A percentile compares a stretch with the other conserved stretches of the same genome.
Evolutionary conservation across 2,113 vertebrate species (phyloP).

Genomic region (Callipepla californica): DNA sequence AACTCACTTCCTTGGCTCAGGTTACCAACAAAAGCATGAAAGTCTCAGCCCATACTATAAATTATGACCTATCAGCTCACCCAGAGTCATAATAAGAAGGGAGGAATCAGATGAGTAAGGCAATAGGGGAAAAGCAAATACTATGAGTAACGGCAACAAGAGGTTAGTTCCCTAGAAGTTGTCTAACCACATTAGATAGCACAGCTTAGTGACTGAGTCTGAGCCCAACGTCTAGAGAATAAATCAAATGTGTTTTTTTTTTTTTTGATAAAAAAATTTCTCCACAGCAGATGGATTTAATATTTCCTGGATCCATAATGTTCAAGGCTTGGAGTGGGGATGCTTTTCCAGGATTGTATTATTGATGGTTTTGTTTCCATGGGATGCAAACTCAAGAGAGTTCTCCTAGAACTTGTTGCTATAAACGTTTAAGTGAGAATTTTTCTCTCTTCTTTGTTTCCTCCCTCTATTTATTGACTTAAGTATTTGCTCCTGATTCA

Average conservation of each 20-base stretch:
- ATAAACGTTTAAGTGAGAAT: background rate
- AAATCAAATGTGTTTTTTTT: constrained; percentile 58
- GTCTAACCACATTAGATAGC: constrained; percentile 77
- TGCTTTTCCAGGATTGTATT: constrained; percentile 50
- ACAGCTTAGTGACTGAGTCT: constrained; percentile 49
- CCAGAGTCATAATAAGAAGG: constrained; percentile 67
- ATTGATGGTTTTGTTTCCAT: constrained; percentile 2
- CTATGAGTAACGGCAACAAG: constrained; percentile 69
- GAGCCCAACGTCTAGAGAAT: constrained; percentile 65
- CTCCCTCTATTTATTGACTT: background rate
- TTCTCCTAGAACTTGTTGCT: constrained; percentile 19
- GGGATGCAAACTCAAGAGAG: background rate
- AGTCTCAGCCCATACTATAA: constrained; percentile 58
- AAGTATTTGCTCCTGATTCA: background rate
- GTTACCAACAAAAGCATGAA: constrained; percentile 69
- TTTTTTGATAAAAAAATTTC: constrained; percentile 74
- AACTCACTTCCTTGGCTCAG: constrained; percentile 67
- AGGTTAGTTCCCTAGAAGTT: constrained; percentile 71
- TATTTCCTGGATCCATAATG: constrained; percentile 69
- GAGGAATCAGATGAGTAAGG: constrained; percentile 73
- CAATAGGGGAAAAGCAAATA: constrained; percentile 69
- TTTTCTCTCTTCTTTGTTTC: background rate
- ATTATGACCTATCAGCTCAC: constrained; percentile 73
- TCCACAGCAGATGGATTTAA: constrained; percentile 69
- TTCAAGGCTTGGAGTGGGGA: constrained; percentile 33